Percentiles rank a stretch among this genome's conserved stretches.
Conservation (phyloP, 2,797 vertebrate species). For the Chrosomus eos region DNA sequence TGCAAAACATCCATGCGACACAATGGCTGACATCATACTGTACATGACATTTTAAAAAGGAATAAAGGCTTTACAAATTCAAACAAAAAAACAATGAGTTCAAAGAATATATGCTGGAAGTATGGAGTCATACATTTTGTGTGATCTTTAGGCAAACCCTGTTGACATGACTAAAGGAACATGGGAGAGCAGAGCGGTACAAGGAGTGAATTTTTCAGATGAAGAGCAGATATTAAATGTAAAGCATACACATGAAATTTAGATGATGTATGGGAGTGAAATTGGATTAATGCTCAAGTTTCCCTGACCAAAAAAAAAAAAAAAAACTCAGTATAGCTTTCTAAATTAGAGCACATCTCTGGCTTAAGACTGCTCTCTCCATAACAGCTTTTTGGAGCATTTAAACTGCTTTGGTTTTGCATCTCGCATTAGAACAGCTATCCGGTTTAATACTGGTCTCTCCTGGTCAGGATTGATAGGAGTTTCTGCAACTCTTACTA, state of each 20-base stretch:
- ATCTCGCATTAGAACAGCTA: background rate
- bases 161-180: background rate
- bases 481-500: background rate
- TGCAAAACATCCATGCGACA: slow-evolving; percentile 65
- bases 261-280: background rate
- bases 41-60: slow-evolving; percentile 42
- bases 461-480: background rate
- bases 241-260: background rate
- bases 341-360: slow-evolving; percentile 10
- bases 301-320: background rate
- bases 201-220: background rate
- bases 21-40: slow-evolving; percentile 57
- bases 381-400: background rate
- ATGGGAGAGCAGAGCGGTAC: background rate
- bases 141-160: slow-evolving; percentile 1
- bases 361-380: background rate
- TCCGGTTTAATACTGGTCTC: background rate
- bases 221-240: background rate
- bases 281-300: background rate
- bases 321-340: background rate
- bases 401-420: background rate
- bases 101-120: slow-evolving; percentile 1
- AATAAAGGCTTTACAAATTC: slow-evolving; percentile 47
- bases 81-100: background rate
- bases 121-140: background rate